These are phyloP conservation scores for Drosophila sordidula DNA, from an alignment of 2,888 invertebrate species.

Conservation along the genomic window DNA sequence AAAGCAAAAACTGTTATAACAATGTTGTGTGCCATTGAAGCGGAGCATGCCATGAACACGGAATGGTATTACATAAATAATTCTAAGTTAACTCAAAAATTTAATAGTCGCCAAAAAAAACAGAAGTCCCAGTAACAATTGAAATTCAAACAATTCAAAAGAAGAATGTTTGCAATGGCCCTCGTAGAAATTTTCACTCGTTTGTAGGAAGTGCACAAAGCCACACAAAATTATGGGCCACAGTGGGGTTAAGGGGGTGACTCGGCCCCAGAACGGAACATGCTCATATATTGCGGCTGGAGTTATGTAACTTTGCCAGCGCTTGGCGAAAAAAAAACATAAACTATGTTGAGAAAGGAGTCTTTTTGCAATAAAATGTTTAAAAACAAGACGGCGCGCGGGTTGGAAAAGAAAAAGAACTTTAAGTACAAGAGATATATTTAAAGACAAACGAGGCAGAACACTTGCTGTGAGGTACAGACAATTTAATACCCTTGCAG, in stretches of 20 bases:
- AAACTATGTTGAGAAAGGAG: slow-evolving; percentile 18
- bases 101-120: slow-evolving; percentile 3
- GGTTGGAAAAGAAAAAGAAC: background rate
- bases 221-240: slow-evolving; percentile 31
- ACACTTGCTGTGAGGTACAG: no score
- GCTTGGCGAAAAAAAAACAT: slow-evolving; percentile 14
- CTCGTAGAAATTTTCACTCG: slow-evolving; percentile 31
- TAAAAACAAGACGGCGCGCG: no score
- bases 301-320: slow-evolving; percentile 43
- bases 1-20: background rate
- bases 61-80: slow-evolving; percentile 70
- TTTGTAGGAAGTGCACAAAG: slow-evolving; percentile 40
- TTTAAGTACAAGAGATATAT: no score
- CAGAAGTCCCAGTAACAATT: background rate
- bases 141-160: slow-evolving; percentile 4
- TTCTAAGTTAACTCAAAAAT: slow-evolving; percentile 27
- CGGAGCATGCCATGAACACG: slow-evolving; percentile 67
- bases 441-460: no score
- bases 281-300: slow-evolving; percentile 29
- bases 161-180: slow-evolving; percentile 18
- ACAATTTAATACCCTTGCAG: no score
- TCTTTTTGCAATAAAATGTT: no score
- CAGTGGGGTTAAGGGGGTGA: background rate
- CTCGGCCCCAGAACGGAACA: background rate
- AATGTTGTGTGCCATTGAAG: slow-evolving; percentile 73